These are phyloP conservation scores for Glaucidium brasilianum DNA, from an alignment of 2,113 vertebrate species.

Conservation along the genomic window DNA sequence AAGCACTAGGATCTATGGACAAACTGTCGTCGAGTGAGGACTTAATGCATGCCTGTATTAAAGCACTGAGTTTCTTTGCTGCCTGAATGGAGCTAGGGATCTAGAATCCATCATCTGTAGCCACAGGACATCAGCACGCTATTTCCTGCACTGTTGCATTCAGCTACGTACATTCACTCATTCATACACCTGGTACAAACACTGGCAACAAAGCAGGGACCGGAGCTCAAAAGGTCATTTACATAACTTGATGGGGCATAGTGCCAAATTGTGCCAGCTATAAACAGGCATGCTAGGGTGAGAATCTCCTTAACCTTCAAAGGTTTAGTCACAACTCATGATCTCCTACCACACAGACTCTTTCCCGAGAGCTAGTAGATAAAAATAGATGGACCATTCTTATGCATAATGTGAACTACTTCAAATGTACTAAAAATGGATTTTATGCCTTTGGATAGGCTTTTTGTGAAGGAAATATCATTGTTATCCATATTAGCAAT, in stretches of 20 bases:
- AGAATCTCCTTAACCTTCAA: background rate
- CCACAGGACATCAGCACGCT: slow-evolving; percentile 32
- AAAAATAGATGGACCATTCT: background rate
- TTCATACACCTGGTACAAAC: background rate
- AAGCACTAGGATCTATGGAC: background rate
- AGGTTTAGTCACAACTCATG: background rate
- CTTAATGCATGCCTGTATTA: slow-evolving; percentile 60
- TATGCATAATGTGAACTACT: background rate
- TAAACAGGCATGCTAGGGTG: background rate
- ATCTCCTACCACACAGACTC: background rate
- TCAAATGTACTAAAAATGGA: background rate
- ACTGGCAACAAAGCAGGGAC: background rate
- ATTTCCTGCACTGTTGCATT: slow-evolving; percentile 42
- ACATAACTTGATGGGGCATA: background rate
- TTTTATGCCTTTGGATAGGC: background rate
- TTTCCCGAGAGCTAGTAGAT: background rate
- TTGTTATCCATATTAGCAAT: background rate
- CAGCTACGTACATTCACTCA: background rate
- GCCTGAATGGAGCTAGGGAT: slow-evolving; percentile 10
- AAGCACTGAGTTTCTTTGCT: background rate
- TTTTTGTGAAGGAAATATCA: background rate
- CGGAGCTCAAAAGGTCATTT: background rate
- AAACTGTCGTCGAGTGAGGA: background rate
- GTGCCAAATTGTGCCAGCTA: background rate
- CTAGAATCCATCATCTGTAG: slow-evolving; percentile 64